Base-by-base conservation (phyloP, 92 coral and sea anemone genomes). In the Chrysogorgia sp. region DNA sequence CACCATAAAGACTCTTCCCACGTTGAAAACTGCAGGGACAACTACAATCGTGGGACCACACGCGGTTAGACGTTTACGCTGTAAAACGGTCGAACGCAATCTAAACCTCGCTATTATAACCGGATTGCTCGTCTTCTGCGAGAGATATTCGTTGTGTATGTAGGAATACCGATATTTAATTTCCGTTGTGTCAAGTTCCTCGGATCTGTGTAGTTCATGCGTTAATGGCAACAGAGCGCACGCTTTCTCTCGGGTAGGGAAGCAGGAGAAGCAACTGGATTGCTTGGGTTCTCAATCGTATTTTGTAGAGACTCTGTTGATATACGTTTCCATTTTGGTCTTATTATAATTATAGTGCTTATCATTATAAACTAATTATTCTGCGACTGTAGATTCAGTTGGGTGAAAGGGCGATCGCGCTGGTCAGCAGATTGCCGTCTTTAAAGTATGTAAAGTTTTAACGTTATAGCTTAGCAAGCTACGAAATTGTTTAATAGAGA, bases 361-460 rank as follows among this genome's bases (percentile, higher is more conserved):
- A 58, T 45, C 31, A 30, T 26, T 50, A 52, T 34, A 63, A 34
- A 57, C 43, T 77, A 59, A 49, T 70, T 58, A 24, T 49, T 68
- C n/a, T 68, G 84, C 84, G 84, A 80, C 84, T 80, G 84, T 72
- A 80, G 84, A 80, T 68, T 64, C 84, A 63, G 84, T 80, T 80
- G 78, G 55, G 79, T 37, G 59, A 49, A 65, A 28, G 43, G 65
- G 79, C 52, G 50, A 53, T 72, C 62, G 79, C 79, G 65, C 79
- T 0, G 79, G 79, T 59, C 59, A 72, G 79, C 79, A 34, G 65
- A 72, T 31, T 55, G 19, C 50, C 79, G 13, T 9, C 15, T 31
- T 64, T 64, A 59, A 34, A 59, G 65, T 69, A 72, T 49, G 50
- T 72, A 53, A 72, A 50, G 79, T 72, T 72, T 72, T 72, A 72